These are phyloP conservation scores for Puffinus mauretanicus DNA, from an alignment of 2,113 vertebrate species.

Conservation along the genomic window DNA sequence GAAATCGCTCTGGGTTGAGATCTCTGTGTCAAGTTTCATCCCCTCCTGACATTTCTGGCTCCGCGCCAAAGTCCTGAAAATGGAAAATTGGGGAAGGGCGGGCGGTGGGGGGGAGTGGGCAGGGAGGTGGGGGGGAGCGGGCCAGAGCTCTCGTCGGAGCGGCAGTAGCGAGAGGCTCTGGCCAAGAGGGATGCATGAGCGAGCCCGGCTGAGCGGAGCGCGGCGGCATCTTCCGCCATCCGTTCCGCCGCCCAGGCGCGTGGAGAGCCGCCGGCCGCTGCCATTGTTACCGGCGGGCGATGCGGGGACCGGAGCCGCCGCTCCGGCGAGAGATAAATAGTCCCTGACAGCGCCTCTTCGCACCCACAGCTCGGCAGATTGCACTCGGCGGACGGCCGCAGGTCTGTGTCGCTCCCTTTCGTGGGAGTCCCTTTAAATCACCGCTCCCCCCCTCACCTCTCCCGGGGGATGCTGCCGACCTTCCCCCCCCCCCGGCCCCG, in stretches of 20 bases:
- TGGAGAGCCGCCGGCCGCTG: constrained; percentile 78
- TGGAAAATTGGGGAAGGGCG: no score
- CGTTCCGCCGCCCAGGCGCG: constrained; percentile 74
- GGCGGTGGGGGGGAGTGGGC: no score
- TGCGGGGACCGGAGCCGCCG: constrained; percentile 71
- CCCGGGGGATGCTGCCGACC: constrained; percentile 10
- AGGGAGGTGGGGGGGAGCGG: no score
- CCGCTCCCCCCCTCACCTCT: constrained; percentile 6
- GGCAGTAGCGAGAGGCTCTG: neutral
- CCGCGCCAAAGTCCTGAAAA: no score
- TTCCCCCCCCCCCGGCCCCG: neutral
- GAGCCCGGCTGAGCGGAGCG: constrained; percentile 67
- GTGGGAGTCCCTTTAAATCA: constrained; percentile 72
- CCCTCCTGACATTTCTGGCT: no score
- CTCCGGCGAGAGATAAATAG: constrained; percentile 76
- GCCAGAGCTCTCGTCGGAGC: no score
- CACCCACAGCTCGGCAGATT: constrained; percentile 65
- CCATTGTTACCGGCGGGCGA: constrained; percentile 79
- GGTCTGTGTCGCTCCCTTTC: constrained; percentile 75
- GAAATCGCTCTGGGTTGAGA: no score
- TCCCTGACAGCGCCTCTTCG: constrained; percentile 76
- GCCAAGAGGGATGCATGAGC: constrained; percentile 52
- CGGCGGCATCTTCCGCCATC: constrained; percentile 77
- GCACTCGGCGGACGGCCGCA: constrained; percentile 70
- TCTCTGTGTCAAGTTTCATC: no score